Base-by-base conservation (phyloP, 2,113 vertebrate species). In the Ictalurus furcatus region DNA sequence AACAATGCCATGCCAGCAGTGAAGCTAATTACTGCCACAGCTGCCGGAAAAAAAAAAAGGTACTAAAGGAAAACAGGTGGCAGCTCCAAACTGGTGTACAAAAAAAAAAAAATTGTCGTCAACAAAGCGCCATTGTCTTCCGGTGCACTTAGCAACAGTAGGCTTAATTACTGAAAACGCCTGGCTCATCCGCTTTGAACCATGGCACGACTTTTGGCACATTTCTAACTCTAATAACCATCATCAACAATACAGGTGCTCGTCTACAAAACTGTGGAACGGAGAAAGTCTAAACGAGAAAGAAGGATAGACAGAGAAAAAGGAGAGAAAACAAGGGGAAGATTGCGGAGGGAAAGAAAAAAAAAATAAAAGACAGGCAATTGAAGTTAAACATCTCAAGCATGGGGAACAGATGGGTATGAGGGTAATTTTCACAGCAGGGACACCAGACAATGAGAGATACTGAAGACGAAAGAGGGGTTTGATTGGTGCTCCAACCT, bases 11-110 rank as follows among this genome's bases (percentile, higher is more conserved):
- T 92, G 65, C 90, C 90, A 91, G 93, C 92, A 93, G 92, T 88
- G 85, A 92, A 92, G 91, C 71, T 95, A 95, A 95, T 96, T 95
- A 95, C 89, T 87, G 87, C 88, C 95, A 92, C 94, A 96, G 94
- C 94, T 95, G 94, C 91, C 73, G 83, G 28, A 91, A 93, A 94
- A 94, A 93, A 44, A 48, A 48, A 48, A 48, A 48, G 17, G 92
- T 90, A 91, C 93, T 94, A 94, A 94, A 94, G 79, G 88, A 93
- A 94, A 95, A 94, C 95, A 95, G 95, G 94, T 94, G 95, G 94
- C 85, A 65, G 78, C 74, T 90, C 90, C 88, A 89, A 93, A 94
- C 92, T 67, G 88, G 89, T 91, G 34, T 28, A 69, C 40, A 44
- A 44, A 44, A 40, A 44, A 44, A 44, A 65, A 80, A 87, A 85